Percentiles rank a stretch among this genome's conserved stretches.
Conservation (phyloP, 2,888 invertebrate genomes). For the Phymatocera aterrima region DNA sequence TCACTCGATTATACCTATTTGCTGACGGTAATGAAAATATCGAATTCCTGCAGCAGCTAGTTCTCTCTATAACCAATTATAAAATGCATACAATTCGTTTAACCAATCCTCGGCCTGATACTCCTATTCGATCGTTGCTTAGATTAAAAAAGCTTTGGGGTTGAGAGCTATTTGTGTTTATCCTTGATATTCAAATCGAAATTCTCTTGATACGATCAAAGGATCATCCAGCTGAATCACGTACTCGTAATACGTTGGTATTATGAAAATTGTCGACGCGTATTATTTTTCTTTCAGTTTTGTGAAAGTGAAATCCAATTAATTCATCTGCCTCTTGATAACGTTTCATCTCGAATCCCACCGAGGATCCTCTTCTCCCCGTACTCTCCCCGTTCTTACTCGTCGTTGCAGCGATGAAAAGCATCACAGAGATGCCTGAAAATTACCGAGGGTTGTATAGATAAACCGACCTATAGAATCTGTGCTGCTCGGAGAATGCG, state of each 20-base stretch:
- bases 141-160: not conserved
- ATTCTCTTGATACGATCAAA: not conserved
- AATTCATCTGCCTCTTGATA: not conserved
- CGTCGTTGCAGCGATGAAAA: not conserved
- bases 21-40: not conserved
- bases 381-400: constrained; percentile 5
- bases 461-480: not conserved
- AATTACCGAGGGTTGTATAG: not conserved
- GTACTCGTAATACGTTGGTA: not conserved
- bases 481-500: not conserved
- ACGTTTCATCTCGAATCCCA: not conserved
- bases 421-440: constrained; percentile 1
- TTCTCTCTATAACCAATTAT: not conserved
- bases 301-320: not conserved
- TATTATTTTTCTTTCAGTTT: not conserved
- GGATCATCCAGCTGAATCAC: not conserved
- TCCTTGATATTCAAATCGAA: not conserved
- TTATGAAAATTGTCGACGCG: not conserved
- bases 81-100: not conserved
- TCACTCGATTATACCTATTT: not conserved
- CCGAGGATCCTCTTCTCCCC: not conserved
- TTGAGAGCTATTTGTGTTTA: not conserved
- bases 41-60: not conserved
- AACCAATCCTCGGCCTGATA: not conserved
- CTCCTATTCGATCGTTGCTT: not conserved